Evolutionary conservation across 2,888 invertebrate genomes (phyloP).

Genomic region (Ormyrus labotus): DNA sequence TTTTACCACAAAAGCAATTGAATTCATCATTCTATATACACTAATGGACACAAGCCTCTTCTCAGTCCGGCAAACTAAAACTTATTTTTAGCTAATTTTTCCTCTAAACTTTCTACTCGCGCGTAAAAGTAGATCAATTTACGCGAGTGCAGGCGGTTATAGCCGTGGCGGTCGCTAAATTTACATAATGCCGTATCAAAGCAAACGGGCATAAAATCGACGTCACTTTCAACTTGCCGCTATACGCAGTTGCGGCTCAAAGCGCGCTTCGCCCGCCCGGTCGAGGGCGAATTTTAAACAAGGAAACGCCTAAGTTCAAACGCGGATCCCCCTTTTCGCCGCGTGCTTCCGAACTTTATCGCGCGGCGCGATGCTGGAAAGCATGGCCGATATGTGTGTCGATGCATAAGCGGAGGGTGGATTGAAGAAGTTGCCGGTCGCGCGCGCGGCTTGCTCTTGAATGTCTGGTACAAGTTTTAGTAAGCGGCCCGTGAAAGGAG

Average conservation of each 20-base stretch:
- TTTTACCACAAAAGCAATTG: too few relatives aligned
- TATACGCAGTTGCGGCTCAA: neutral
- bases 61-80: too few relatives aligned
- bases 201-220: conserved; percentile 46
- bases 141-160: conserved; percentile 11
- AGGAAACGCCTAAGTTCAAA: conserved; percentile 14
- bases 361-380: neutral
- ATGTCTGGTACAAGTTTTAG: too few relatives aligned
- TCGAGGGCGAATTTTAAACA: conserved; percentile 24
- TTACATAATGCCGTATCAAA: conserved; percentile 45
- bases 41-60: too few relatives aligned
- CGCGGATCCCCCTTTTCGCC: neutral
- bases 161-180: conserved; percentile 16
- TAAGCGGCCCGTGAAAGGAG: too few relatives aligned
- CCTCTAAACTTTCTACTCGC: too few relatives aligned
- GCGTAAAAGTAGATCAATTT: conserved; percentile 34
- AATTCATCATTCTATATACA: too few relatives aligned
- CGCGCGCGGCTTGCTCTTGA: too few relatives aligned
- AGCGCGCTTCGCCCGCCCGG: too few relatives aligned
- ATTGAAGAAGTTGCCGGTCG: neutral
- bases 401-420: neutral
- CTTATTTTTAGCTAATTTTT: too few relatives aligned
- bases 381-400: too few relatives aligned
- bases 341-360: neutral
- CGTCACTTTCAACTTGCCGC: conserved; percentile 41